Base-by-base conservation (phyloP, 2,797 vertebrate genomes). In the Coreius guichenoti region DNA sequence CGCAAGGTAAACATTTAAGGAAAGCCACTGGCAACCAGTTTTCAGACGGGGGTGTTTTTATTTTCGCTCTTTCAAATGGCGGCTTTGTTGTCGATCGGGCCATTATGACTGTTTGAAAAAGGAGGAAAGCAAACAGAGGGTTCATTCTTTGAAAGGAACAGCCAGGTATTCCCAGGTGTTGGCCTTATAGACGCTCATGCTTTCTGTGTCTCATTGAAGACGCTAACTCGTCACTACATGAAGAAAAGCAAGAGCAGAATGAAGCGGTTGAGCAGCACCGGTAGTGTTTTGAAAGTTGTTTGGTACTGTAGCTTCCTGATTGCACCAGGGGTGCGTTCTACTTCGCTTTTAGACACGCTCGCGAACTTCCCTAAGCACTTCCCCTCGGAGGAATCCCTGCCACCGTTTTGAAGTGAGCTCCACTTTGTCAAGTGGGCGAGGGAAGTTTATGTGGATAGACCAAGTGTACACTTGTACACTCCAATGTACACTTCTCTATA, bases 1-100 rank as follows among this genome's bases (percentile, higher is more conserved):
- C 63, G 74, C 90, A 91, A 89, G 91, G 93, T 93, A 93, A 94
- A 94, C 93, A 94, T 91, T 93, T 89, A 92, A 91, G 91, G 89
- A 92, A 91, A 91, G 90, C 86, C 88, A 90, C 92, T 92, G 91
- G 89, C 92, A 91, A 89, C 85, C 90, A 85, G 88, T 89, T 89
- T 79, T 36, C 39, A 72, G 63, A 81, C 8, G 21, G 23, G 89
- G 90, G 87, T 67, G 89, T 92, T 94, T 93, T 93, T 89, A 91
- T 93, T 93, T 92, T 86, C 81, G 74, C 63, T 65, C 90, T 89
- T 93, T 92, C 93, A 93, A 82, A 89, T 88, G 78, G 86, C 17
- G 36, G 92, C 94, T 95, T 96, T 94, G 90, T 93, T 92, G 93
- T 91, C 26, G 89, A 82, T 93, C 79, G 68, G 87, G 88, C 82